These are phyloP conservation scores for Tympanoctomys barrerae DNA, from an alignment of 2,797 vertebrate species.

Conservation along the genomic window DNA sequence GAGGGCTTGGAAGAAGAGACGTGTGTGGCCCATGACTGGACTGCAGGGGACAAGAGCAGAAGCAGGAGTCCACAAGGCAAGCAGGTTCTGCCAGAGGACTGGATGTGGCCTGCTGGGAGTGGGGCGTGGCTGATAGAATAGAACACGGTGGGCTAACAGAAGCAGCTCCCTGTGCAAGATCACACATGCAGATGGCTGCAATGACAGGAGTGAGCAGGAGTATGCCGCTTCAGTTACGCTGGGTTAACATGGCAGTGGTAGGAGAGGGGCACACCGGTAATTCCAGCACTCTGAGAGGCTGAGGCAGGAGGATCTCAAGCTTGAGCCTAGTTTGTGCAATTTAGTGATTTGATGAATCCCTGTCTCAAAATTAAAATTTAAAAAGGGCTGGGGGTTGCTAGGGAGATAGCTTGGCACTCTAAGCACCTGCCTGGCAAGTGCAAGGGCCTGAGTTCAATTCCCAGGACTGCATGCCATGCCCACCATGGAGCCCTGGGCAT, in stretches of 20 bases:
- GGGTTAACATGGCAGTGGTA: neutral
- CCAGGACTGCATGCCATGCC: too few relatives aligned
- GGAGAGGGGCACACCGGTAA: neutral
- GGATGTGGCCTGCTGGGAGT: neutral
- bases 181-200: too few relatives aligned
- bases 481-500: too few relatives aligned
- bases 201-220: neutral
- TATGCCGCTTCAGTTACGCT: neutral
- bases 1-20: neutral
- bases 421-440: too few relatives aligned
- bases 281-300: neutral
- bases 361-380: neutral
- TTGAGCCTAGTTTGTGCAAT: neutral
- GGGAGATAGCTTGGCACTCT: too few relatives aligned
- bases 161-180: neutral
- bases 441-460: too few relatives aligned
- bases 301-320: neutral
- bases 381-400: neutral
- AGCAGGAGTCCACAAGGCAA: neutral
- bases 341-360: neutral
- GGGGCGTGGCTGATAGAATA: accelerated
- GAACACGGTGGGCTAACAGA: neutral
- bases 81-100: too few relatives aligned
- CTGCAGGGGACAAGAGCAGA: neutral
- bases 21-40: too few relatives aligned